A percentile compares a stretch with the other conserved stretches of the same genome.
Conservation (phyloP, 2,113 vertebrate species). For the Triplophysa siluroides region DNA sequence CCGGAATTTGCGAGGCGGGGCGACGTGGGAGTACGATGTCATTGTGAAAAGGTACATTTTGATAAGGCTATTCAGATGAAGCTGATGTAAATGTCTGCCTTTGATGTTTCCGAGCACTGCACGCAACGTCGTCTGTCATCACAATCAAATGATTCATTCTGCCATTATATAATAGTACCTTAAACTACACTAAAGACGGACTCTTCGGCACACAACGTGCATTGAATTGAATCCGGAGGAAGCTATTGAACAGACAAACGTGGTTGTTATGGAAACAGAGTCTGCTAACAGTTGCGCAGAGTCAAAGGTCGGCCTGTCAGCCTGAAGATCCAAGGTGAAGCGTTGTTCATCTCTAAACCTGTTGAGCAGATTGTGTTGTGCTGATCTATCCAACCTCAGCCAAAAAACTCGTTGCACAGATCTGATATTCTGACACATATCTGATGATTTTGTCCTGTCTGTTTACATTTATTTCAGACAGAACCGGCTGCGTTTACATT, state of each 20-base stretch:
- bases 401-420: not conserved
- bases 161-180: no score
- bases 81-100: not conserved
- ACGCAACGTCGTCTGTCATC: not conserved
- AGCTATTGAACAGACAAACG: not conserved
- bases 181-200: no score
- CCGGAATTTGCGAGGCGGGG: not conserved
- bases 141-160: no score
- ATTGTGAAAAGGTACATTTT: conserved; percentile 5
- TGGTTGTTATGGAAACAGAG: conserved; percentile 35
- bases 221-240: no score
- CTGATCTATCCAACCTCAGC: not conserved
- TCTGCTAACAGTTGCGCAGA: not conserved
- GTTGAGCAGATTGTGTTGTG: conserved; percentile 19
- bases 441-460: no score
- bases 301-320: conserved; percentile 7
- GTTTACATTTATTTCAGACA: no score
- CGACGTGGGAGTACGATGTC: not conserved
- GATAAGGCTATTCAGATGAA: not conserved
- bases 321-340: not conserved
- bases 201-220: no score
- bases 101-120: not conserved
- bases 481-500: no score
- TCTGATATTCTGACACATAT: no score
- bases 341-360: conserved; percentile 21